phyloP scores from a whole-genome alignment of 2,797 vertebrate species.

The Characodon lateralis region DNA sequence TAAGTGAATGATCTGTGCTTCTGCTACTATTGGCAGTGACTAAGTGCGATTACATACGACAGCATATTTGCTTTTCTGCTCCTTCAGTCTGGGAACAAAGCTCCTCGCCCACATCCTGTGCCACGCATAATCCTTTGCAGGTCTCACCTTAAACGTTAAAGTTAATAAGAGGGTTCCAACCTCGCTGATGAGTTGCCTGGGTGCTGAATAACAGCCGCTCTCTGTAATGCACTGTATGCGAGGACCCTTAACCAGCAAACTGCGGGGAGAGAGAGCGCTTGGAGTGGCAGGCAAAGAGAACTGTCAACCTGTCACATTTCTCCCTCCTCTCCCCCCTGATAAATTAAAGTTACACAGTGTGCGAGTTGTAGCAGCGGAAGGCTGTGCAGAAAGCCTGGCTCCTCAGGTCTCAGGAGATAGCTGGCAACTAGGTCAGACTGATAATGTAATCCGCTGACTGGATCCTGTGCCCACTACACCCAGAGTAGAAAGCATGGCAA shows the following conservation, averaged over 20 bases:
- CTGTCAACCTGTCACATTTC: slow-evolving; percentile 83
- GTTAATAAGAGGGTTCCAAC: slow-evolving; percentile 64
- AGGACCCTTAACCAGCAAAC: slow-evolving; percentile 75
- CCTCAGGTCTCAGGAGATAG: slow-evolving; percentile 84
- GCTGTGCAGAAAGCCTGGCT: slow-evolving; percentile 80
- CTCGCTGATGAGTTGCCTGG: slow-evolving; percentile 66
- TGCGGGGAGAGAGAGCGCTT: slow-evolving; percentile 70
- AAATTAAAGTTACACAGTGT: slow-evolving; percentile 83
- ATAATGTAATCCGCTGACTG: slow-evolving; percentile 86
- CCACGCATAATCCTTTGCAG: slow-evolving; percentile 28
- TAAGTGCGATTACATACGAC: slow-evolving; percentile 6
- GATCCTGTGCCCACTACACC: slow-evolving; percentile 81
- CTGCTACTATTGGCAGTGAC: slow-evolving; percentile 5
- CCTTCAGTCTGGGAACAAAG: slow-evolving; percentile 19
- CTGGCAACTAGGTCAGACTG: slow-evolving; percentile 87
- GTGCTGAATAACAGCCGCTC: slow-evolving; percentile 65
- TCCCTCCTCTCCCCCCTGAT: slow-evolving; percentile 79
- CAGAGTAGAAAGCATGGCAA: slow-evolving; percentile 73
- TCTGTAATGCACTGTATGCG: slow-evolving; percentile 66
- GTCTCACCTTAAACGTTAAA: slow-evolving; percentile 46
- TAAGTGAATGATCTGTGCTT: slow-evolving; percentile 1
- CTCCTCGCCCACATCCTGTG: slow-evolving; percentile 32
- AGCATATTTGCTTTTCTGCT: slow-evolving; percentile 21
- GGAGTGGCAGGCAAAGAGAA: slow-evolving; percentile 82
- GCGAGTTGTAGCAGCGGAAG: slow-evolving; percentile 79